These are phyloP conservation scores for Seriola aureovittata DNA, from an alignment of 2,113 vertebrate genomes.

Conservation along the genomic window DNA sequence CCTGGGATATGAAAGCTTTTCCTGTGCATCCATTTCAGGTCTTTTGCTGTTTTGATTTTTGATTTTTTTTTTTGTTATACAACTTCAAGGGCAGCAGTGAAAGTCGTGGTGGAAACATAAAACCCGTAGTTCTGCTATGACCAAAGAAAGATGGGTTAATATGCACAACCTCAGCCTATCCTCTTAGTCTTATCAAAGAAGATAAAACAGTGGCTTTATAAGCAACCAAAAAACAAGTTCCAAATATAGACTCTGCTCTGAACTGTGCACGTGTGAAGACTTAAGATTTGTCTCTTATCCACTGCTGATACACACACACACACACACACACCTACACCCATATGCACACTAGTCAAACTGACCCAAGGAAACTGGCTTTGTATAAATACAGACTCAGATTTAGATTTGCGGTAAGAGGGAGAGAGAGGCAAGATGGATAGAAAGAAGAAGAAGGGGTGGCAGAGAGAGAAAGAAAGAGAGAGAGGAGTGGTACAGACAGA, in stretches of 20 bases:
- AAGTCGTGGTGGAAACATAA: not conserved
- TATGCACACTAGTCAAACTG: conserved; percentile 38
- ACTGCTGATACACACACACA: conserved; percentile 6
- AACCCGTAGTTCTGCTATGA: not conserved
- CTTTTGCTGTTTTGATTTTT: not conserved
- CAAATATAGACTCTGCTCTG: conserved; percentile 33
- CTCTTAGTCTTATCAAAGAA: conserved; percentile 7
- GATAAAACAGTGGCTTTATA: conserved; percentile 17
- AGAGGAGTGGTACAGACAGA: conserved; percentile 56
- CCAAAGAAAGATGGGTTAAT: not conserved
- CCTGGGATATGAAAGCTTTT: not conserved
- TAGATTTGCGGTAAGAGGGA: conserved; percentile 74
- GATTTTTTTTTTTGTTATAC: not conserved
- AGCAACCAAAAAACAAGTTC: not conserved
- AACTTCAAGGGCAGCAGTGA: not conserved
- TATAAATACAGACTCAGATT: conserved; percentile 78
- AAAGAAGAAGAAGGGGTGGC: conserved; percentile 60
- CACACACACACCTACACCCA: conserved; percentile 24
- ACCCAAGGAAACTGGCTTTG: conserved; percentile 66
- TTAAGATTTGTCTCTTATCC: conserved; percentile 7
- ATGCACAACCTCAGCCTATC: not conserved
- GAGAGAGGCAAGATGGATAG: conserved; percentile 61
- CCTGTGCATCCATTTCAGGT: not conserved
- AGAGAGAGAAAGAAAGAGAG: conserved; percentile 32
- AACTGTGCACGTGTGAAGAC: conserved; percentile 20